Evolutionary conservation across 2,888 invertebrate genomes (phyloP).

Genomic region (Euzetes globulus): DNA sequence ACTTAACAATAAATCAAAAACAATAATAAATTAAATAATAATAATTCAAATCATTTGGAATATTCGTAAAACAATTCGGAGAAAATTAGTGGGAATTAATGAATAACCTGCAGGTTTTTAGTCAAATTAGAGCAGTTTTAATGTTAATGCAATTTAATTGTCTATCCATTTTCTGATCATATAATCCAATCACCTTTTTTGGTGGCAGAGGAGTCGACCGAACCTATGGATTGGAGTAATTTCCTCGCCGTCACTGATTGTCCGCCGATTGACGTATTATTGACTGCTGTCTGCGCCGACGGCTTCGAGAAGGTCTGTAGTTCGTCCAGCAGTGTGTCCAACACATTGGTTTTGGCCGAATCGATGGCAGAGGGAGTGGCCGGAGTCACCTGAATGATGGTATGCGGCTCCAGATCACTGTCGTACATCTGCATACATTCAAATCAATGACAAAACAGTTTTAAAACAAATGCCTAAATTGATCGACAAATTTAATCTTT

Average conservation of each 20-base stretch:
- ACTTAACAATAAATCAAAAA: not conserved
- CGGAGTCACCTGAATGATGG: constrained; percentile 42
- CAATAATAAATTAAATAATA: constrained; percentile 1
- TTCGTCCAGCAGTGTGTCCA: constrained; percentile 92
- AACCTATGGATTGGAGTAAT: constrained; percentile 1
- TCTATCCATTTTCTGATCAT: not conserved
- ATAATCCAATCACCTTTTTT: constrained; percentile 32
- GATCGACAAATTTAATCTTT: too few species aligned
- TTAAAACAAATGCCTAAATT: too few species aligned
- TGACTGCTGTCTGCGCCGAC: constrained; percentile 41
- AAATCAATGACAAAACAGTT: not conserved
- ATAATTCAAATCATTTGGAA: not conserved
- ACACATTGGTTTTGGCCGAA: constrained; percentile 67
- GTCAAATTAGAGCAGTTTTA: not conserved
- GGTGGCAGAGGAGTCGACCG: not conserved
- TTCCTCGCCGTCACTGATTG: not conserved
- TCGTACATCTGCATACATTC: constrained; percentile 28
- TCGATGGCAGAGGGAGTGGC: constrained; percentile 37
- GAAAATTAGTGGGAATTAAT: not conserved
- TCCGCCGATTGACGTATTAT: constrained; percentile 16
- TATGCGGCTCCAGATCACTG: constrained; percentile 40
- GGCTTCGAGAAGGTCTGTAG: constrained; percentile 80
- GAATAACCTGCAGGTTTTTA: not conserved
- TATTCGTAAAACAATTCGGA: not conserved
- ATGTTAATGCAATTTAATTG: not conserved